Evolutionary conservation across 2,113 vertebrate species (phyloP).

Genomic region (Myotis lucifugus): DNA sequence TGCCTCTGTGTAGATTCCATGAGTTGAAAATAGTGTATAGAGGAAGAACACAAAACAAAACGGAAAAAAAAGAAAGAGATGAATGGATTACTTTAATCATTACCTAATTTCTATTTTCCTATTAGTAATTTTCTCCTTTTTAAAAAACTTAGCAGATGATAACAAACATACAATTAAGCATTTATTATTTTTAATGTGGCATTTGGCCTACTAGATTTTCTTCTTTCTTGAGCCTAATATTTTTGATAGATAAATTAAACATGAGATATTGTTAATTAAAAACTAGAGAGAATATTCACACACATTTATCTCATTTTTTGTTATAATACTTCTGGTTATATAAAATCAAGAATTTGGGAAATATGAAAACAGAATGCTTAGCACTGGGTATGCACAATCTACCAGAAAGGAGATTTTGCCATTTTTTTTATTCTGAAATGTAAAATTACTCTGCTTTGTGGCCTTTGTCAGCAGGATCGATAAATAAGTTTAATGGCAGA

Average conservation of each 20-base stretch:
- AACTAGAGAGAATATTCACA: not conserved
- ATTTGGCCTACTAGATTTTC: not conserved
- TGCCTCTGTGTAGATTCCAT: not conserved
- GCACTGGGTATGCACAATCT: not conserved
- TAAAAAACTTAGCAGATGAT: not conserved
- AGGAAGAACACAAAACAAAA: not conserved
- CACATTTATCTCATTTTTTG: not conserved
- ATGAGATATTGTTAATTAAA: not conserved
- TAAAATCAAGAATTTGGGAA: not conserved
- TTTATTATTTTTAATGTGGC: not conserved
- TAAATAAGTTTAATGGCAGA: slow-evolving; percentile 54
- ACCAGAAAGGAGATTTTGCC: not conserved
- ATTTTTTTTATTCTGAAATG: not conserved
- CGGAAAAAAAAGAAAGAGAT: not conserved
- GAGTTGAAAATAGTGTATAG: not conserved
- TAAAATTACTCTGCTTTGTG: slow-evolving; percentile 31
- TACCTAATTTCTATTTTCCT: not conserved
- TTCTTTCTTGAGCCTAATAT: not conserved
- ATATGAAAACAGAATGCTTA: not conserved
- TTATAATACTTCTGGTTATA: not conserved
- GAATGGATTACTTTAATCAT: not conserved
- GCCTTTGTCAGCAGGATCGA: slow-evolving; percentile 52
- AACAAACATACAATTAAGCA: not conserved
- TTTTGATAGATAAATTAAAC: not conserved
- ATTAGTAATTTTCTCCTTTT: not conserved